phyloP scores from a whole-genome alignment of 1,140 invertebrate genomes.

The Pantala flavescens region DNA sequence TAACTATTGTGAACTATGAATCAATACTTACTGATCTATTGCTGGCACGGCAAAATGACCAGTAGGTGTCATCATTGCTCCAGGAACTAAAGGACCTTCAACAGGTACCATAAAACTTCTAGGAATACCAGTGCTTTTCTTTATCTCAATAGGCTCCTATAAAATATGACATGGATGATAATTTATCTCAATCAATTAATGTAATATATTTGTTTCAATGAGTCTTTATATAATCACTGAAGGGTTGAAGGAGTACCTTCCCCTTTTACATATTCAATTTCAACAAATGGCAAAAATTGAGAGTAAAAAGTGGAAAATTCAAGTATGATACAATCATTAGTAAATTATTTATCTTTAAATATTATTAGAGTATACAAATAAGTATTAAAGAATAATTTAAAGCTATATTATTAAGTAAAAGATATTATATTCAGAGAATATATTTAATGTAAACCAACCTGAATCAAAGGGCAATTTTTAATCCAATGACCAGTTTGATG shows the following conservation, averaged over 20 bases:
- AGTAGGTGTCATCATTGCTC: slow-evolving; percentile 85
- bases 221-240: slow-evolving; percentile 12
- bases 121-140: slow-evolving; percentile 94
- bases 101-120: slow-evolving; percentile 91
- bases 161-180: too few species aligned
- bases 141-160: slow-evolving; percentile 51
- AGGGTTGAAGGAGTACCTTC: slow-evolving; percentile 16
- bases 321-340: too few species aligned
- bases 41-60: slow-evolving; percentile 85
- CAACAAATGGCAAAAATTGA: too few species aligned
- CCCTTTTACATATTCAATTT: too few species aligned
- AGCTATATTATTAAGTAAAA: too few species aligned
- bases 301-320: too few species aligned
- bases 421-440: too few species aligned
- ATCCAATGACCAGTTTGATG: slow-evolving; percentile 91
- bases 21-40: slow-evolving; percentile 71
- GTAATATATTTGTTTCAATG: slow-evolving; percentile 15
- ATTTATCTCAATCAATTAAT: slow-evolving; percentile 3
- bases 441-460: slow-evolving; percentile 32
- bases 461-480: slow-evolving; percentile 74
- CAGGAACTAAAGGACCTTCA: slow-evolving; percentile 76
- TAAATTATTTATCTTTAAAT: too few species aligned
- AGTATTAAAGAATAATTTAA: too few species aligned
- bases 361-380: too few species aligned
- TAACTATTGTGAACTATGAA: slow-evolving; percentile 8